Evolutionary conservation across 2,888 invertebrate genomes (phyloP).

Genomic region (Chaitophorus viminalis): DNA sequence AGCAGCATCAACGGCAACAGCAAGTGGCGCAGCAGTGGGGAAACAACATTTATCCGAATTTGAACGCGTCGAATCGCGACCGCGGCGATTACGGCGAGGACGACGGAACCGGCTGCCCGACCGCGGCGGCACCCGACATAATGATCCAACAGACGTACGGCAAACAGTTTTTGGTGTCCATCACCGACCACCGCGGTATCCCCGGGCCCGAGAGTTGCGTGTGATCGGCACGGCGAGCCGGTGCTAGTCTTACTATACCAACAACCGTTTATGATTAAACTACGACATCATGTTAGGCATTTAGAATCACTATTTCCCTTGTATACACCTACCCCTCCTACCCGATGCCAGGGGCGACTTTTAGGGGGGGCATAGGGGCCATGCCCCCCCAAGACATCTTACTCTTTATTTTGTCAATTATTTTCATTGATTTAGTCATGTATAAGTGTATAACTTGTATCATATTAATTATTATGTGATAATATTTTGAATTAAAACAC

Average conservation of each 20-base stretch:
- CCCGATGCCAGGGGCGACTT: too few relatives aligned
- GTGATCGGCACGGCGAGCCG: neutral
- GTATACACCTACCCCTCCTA: too few relatives aligned
- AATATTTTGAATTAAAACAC: too few relatives aligned
- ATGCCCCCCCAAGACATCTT: too few relatives aligned
- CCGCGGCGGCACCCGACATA: conserved; percentile 29
- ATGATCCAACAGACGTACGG: conserved; percentile 34
- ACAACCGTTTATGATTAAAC: neutral
- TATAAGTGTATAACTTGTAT: too few relatives aligned
- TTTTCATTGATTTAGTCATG: too few relatives aligned
- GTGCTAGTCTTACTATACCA: neutral
- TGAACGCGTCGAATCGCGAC: neutral
- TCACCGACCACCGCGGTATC: conserved; percentile 27
- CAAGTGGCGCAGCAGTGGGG: neutral
- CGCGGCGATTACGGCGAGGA: neutral
- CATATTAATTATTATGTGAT: too few relatives aligned
- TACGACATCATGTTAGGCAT: too few relatives aligned
- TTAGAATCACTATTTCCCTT: too few relatives aligned
- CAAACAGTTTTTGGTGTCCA: conserved; percentile 40
- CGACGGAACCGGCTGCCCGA: neutral
- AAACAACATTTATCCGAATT: conserved; percentile 31
- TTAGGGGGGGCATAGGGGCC: too few relatives aligned
- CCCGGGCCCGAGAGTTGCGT: conserved; percentile 55
- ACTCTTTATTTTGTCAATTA: too few relatives aligned
- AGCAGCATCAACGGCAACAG: neutral